These are phyloP conservation scores for Teleiodes luculella DNA, from an alignment of 2,888 invertebrate species.

Conservation along the genomic window DNA sequence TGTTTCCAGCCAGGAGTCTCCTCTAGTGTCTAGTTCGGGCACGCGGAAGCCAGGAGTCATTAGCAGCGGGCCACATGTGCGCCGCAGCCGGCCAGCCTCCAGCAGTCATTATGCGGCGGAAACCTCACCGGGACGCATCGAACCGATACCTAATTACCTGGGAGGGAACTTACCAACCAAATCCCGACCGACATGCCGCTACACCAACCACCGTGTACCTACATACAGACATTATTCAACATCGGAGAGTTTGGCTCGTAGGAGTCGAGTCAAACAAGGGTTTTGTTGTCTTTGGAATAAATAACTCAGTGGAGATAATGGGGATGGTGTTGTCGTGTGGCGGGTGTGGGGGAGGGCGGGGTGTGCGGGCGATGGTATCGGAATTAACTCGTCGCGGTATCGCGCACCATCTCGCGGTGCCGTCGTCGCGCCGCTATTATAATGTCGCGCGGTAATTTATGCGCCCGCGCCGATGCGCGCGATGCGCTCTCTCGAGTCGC, in stretches of 20 bases:
- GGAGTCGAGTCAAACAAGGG: not conserved
- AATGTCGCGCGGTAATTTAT: conserved; percentile 32
- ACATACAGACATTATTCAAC: not conserved
- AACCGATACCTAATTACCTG: conserved; percentile 4
- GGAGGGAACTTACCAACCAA: not conserved
- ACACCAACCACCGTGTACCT: too few species aligned
- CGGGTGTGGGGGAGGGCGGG: not conserved
- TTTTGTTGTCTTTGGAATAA: conserved; percentile 11
- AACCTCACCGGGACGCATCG: not conserved
- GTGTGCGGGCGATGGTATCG: conserved; percentile 28
- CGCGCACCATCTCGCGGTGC: conserved; percentile 14
- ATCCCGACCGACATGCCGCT: too few species aligned
- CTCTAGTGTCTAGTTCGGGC: too few species aligned
- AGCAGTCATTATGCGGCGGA: conserved; percentile 5
- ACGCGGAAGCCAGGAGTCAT: not conserved
- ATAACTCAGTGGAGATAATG: conserved; percentile 9
- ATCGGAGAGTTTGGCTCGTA: not conserved
- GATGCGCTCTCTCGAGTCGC: not conserved
- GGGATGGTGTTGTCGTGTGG: conserved; percentile 1
- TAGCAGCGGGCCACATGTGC: conserved; percentile 4
- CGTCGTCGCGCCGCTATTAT: conserved; percentile 15
- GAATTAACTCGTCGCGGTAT: conserved; percentile 43
- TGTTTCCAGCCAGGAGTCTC: too few species aligned
- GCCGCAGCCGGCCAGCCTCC: not conserved
- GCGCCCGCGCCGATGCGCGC: conserved; percentile 1